Conservation (phyloP, 1,140 invertebrate genomes). For the Drosophila bipectinata region DNA sequence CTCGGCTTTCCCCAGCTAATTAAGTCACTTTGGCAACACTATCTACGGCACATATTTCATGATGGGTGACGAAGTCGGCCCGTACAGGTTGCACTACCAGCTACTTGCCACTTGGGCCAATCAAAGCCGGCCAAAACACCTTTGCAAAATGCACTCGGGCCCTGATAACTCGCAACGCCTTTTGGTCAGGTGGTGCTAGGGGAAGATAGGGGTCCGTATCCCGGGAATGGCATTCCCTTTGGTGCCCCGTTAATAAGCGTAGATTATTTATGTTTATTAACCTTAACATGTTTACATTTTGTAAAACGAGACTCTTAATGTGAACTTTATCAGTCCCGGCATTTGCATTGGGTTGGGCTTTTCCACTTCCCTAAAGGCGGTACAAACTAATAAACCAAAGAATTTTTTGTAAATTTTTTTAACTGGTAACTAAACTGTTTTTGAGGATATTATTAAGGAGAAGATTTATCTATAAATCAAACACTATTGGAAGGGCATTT, state of each 20-base stretch:
- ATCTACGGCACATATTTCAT: constrained; percentile 78
- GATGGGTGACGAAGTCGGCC: constrained; percentile 32
- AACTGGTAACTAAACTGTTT: neutral
- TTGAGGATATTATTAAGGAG: too few relatives aligned
- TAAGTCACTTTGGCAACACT: constrained; percentile 68
- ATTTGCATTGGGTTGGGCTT: constrained; percentile 32
- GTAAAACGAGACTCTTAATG: constrained; percentile 84
- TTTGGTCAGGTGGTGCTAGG: neutral
- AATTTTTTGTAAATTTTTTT: neutral
- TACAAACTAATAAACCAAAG: neutral
- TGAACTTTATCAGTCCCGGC: constrained; percentile 78
- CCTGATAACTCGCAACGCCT: constrained; percentile 59
- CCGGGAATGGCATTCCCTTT: constrained; percentile 32
- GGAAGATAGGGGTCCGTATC: neutral
- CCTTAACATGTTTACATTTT: constrained; percentile 84
- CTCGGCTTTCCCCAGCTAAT: constrained; percentile 55
- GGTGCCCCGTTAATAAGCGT: constrained; percentile 76
- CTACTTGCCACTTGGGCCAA: constrained; percentile 44
- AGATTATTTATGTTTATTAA: constrained; percentile 84
- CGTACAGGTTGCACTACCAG: constrained; percentile 38
- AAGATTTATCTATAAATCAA: too few relatives aligned
- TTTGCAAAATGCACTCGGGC: constrained; percentile 77
- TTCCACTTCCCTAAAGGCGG: neutral
- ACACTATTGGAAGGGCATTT: constrained; percentile 38
- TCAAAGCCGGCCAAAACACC: constrained; percentile 73